A percentile compares a stretch with the other conserved stretches of the same genome.
These are phyloP conservation scores for Zelostemma sp. DNA, from an alignment of 1,140 invertebrate genomes.

Conservation along the genomic window DNA sequence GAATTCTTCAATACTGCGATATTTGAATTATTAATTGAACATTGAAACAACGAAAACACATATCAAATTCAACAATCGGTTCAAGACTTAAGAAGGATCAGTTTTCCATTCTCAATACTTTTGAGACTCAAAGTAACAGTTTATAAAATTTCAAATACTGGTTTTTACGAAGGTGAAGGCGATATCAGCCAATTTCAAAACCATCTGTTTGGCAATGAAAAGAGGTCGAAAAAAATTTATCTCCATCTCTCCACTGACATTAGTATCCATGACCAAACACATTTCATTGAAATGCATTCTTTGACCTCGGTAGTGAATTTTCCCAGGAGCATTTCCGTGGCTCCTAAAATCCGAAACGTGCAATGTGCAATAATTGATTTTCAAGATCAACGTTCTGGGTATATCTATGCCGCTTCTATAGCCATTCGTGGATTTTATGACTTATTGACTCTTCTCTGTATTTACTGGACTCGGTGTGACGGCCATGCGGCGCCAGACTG, in stretches of 20 bases:
- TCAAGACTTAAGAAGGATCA: no score
- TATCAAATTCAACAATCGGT: no score
- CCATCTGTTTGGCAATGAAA: conserved; percentile 37
- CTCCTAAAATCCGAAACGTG: conserved; percentile 3
- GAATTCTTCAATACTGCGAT: no score
- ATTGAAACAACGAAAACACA: no score
- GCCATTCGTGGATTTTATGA: conserved; percentile 54
- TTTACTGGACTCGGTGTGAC: conserved; percentile 56
- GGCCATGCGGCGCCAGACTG: conserved; percentile 55
- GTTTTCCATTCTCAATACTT: no score
- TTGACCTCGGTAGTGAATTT: background rate
- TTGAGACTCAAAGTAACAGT: no score
- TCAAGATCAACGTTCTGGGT: background rate
- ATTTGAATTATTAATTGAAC: no score
- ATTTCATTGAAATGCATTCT: conserved; percentile 25
- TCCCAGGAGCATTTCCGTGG: background rate
- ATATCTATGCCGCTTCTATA: background rate
- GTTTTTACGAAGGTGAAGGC: no score
- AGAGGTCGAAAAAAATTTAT: conserved; percentile 1
- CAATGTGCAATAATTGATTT: conserved; percentile 3
- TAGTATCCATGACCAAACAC: conserved; percentile 52
- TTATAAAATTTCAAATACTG: no score
- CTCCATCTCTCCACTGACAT: conserved; percentile 23
- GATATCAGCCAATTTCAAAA: conserved; percentile 55
- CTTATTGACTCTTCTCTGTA: conserved; percentile 60